A percentile compares a stretch with the other conserved stretches of the same genome.
Conservation (phyloP, 2,113 vertebrate species). For the Heloderma charlesbogerti region DNA sequence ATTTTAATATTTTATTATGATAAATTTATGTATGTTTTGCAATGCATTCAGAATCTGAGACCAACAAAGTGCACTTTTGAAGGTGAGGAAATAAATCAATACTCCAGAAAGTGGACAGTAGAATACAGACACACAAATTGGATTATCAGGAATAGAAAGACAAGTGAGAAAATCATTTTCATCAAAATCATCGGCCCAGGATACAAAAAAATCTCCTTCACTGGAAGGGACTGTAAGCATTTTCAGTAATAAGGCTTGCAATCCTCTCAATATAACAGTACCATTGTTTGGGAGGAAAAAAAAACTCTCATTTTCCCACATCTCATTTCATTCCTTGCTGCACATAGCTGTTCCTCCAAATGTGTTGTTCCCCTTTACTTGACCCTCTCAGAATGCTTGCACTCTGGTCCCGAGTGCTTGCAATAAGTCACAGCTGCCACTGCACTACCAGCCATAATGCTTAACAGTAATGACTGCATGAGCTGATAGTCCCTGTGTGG, state of each 20-base stretch:
- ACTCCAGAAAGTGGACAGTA: background rate
- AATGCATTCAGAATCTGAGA: background rate
- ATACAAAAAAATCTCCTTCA: slow-evolving; percentile 7
- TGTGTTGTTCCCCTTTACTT: background rate
- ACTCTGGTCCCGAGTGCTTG: too few species aligned
- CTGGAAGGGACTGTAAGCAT: background rate
- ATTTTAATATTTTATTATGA: slow-evolving; percentile 15
- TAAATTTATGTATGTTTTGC: background rate
- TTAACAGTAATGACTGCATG: background rate
- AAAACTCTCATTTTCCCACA: background rate
- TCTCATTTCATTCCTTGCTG: background rate
- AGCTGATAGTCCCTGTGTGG: background rate
- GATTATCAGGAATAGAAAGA: background rate
- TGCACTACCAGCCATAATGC: too few species aligned
- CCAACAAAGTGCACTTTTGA: background rate
- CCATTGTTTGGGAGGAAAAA: background rate
- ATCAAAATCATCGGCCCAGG: too few species aligned
- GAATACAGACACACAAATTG: background rate
- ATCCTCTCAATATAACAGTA: background rate
- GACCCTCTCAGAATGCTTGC: background rate
- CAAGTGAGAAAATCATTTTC: too few species aligned
- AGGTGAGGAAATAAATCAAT: slow-evolving; percentile 4
- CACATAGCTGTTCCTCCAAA: background rate
- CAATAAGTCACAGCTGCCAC: background rate
- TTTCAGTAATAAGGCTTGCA: background rate